Evolutionary conservation across 2,888 invertebrate species (phyloP).

Genomic region (Andrena camellia): DNA sequence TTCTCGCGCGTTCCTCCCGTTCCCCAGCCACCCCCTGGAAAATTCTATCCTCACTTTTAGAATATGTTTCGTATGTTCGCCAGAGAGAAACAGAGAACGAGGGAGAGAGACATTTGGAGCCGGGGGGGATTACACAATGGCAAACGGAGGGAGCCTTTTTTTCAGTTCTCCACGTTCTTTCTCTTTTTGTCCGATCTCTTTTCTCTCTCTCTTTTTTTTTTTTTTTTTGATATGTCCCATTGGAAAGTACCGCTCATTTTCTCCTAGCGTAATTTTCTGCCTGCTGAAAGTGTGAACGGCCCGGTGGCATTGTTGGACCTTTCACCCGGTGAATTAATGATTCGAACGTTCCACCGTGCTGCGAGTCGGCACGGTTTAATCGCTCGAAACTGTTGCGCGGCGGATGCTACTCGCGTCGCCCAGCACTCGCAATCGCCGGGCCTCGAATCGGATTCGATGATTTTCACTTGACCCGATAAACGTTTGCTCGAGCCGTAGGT

Average conservation of each 20-base stretch:
- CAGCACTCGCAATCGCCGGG: constrained; percentile 2
- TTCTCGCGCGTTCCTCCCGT: not conserved
- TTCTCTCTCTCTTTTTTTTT: not conserved
- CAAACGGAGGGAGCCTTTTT: constrained; percentile 11
- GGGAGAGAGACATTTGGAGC: not conserved
- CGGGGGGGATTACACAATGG: constrained; percentile 26
- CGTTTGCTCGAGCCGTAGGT: constrained; percentile 4
- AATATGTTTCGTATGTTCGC: not conserved
- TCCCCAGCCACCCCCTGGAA: not conserved
- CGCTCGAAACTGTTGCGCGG: constrained; percentile 39
- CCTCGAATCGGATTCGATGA: constrained; percentile 25
- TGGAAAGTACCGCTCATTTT: constrained; percentile 31
- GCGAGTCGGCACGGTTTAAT: constrained; percentile 35
- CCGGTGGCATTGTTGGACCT: constrained; percentile 18
- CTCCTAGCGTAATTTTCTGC: constrained; percentile 32
- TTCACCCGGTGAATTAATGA: constrained; percentile 29
- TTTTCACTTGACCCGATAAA: constrained; percentile 37
- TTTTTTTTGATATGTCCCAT: constrained; percentile 7
- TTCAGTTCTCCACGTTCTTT: constrained; percentile 19
- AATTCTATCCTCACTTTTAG: constrained; percentile 25
- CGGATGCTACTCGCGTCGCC: not conserved
- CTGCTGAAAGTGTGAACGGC: constrained; percentile 33
- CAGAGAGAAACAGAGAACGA: not conserved
- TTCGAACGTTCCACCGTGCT: constrained; percentile 19
- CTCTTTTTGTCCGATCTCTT: not conserved